Conservation (phyloP, 2,888 invertebrate species). For the Coleophora deauratella region DNA sequence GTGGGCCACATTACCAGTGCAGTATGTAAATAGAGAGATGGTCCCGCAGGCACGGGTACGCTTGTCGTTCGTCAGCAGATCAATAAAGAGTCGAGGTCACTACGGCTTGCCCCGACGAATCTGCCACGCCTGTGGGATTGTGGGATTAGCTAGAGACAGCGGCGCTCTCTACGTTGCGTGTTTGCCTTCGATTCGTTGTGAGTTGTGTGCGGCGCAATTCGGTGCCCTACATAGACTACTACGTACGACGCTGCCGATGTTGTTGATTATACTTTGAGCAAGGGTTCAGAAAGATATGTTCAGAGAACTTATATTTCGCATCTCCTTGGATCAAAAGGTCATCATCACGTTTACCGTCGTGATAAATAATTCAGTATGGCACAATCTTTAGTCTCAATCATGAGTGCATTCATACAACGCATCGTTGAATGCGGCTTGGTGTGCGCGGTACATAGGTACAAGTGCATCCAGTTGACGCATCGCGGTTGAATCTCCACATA, state of each 20-base stretch:
- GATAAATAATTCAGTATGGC: too few species aligned
- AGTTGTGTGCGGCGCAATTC: not conserved
- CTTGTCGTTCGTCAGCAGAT: slow-evolving; percentile 49
- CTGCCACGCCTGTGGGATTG: slow-evolving; percentile 38
- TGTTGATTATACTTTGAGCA: too few species aligned
- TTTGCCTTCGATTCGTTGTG: too few species aligned
- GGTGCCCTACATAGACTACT: not conserved
- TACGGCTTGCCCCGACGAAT: slow-evolving; percentile 41
- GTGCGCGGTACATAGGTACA: slow-evolving; percentile 38
- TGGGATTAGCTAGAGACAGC: slow-evolving; percentile 26
- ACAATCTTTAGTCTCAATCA: too few species aligned
- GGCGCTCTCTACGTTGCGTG: slow-evolving; percentile 1
- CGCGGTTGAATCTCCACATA: slow-evolving; percentile 68
- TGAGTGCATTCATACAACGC: slow-evolving; percentile 10
- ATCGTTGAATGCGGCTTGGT: slow-evolving; percentile 22
- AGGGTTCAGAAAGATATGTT: too few species aligned
- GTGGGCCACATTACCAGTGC: too few species aligned
- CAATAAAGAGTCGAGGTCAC: slow-evolving; percentile 65
- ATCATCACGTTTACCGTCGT: too few species aligned
- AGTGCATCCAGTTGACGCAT: slow-evolving; percentile 68
- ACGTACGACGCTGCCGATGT: too few species aligned
- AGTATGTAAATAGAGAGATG: slow-evolving; percentile 28
- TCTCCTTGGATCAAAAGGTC: too few species aligned
- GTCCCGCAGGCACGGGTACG: slow-evolving; percentile 44
- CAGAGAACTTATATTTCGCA: too few species aligned